Base-by-base conservation (phyloP, 1,140 invertebrate genomes). In the Oryzaephilus surinamensis region DNA sequence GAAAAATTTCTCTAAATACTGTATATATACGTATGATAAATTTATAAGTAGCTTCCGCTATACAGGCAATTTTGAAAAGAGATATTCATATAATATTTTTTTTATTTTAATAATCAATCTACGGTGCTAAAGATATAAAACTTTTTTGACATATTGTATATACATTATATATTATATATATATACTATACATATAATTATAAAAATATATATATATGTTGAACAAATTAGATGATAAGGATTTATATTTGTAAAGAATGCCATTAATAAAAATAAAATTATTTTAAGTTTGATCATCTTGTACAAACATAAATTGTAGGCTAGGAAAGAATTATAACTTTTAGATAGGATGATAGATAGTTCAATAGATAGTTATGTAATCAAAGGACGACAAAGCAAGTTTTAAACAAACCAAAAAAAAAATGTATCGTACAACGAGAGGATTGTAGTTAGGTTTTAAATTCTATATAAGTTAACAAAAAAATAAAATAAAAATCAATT, bases 201-300 rank as follows among this genome's bases (percentile, higher is more conserved):
- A 45, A 38, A 33, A 27, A 34, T 35, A 34, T 41, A 19, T 32
- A n/a, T 28, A 35, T 30, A 32, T 32, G 33, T 40, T 18, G 38
- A 45, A 34, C 38, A 40, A 29, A 30, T 42, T 47, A 38, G 33
- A 32, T 38, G 47, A 39, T 41, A 41, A 41, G 39, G 39, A 30
- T 42, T 39, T 40, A 37, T 40, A 41, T 40, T 41, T 45, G 38
- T 45, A 40, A 45, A 45, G 32, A 45, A 45, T 40, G 32, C 29
- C 28, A 23, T 32, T 24, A 11, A n/a, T 24, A 10, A 8, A 8
- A 11, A n/a, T 11, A 24, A 24, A 24, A 37, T 45, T 33, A 19
- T 23, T 36, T 38, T 38, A 23, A 29, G 43, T 45, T 45, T 45
- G 32, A 24, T 24, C 11, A 11, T 40, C 33, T 18, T 45, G 43